These are phyloP conservation scores for Botia kubotai DNA, from an alignment of 2,797 vertebrate species.

Conservation along the genomic window DNA sequence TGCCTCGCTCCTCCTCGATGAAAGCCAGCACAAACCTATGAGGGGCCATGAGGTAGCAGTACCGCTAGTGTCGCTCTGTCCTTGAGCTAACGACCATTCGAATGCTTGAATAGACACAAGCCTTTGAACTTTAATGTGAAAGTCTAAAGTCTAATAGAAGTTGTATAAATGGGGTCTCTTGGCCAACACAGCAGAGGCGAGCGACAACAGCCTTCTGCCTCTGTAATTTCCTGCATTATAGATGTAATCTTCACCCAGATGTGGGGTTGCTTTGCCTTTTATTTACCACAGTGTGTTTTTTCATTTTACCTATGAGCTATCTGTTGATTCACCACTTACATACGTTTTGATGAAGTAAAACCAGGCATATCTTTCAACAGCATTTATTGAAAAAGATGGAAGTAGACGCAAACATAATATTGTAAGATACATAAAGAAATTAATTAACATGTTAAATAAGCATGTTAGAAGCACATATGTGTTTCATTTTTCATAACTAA, in stretches of 20 bases:
- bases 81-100: slow-evolving; percentile 53
- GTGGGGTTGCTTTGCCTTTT: slow-evolving; percentile 27
- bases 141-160: slow-evolving; percentile 9
- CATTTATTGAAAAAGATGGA: background rate
- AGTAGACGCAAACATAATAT: background rate
- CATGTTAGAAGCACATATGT: too few species aligned
- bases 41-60: slow-evolving; percentile 39
- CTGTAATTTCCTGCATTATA: slow-evolving; percentile 18
- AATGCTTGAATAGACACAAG: slow-evolving; percentile 38
- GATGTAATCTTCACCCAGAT: slow-evolving; percentile 39
- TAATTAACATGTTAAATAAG: too few species aligned
- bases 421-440: background rate
- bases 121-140: slow-evolving; percentile 35
- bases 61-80: slow-evolving; percentile 53
- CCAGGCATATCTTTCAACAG: background rate
- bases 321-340: slow-evolving; percentile 23
- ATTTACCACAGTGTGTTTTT: slow-evolving; percentile 21
- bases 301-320: slow-evolving; percentile 32
- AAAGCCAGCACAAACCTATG: slow-evolving; percentile 59
- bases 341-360: background rate
- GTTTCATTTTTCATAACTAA: too few species aligned
- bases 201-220: slow-evolving; percentile 31
- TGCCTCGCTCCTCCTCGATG: slow-evolving; percentile 49
- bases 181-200: slow-evolving; percentile 11
- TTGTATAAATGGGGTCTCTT: slow-evolving; percentile 23